A percentile compares a stretch with the other conserved stretches of the same genome.
These are phyloP conservation scores for Philereme vetulata DNA, from an alignment of 2,888 invertebrate genomes.

Conservation along the genomic window DNA sequence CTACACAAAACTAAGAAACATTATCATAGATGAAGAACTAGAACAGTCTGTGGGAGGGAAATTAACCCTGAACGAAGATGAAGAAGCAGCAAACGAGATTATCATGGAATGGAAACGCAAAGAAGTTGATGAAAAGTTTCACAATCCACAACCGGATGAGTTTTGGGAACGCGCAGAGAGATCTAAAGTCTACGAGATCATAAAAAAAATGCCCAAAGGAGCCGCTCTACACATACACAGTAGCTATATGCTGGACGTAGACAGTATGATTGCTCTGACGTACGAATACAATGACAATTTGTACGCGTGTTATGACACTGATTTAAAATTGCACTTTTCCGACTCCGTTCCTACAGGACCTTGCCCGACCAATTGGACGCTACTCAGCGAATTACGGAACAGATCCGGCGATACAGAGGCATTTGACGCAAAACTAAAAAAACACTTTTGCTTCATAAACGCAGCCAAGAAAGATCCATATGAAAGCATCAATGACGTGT, in stretches of 20 bases:
- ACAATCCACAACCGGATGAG: conserved; percentile 79
- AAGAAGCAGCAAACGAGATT: conserved; percentile 79
- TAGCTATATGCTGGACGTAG: conserved; percentile 84
- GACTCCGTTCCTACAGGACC: conserved; percentile 54
- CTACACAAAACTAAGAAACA: conserved; percentile 49
- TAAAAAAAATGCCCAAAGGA: conserved; percentile 90
- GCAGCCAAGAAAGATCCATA: conserved; percentile 65
- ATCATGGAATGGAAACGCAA: conserved; percentile 82
- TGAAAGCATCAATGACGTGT: conserved; percentile 81
- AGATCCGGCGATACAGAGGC: conserved; percentile 61
- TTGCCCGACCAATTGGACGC: conserved; percentile 75
- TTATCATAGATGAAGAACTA: conserved; percentile 69
- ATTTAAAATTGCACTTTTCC: conserved; percentile 67
- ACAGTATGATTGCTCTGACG: conserved; percentile 85
- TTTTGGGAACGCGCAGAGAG: conserved; percentile 84
- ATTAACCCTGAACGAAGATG: conserved; percentile 71
- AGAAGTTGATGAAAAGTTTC: conserved; percentile 78
- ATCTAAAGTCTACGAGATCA: conserved; percentile 87
- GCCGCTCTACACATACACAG: conserved; percentile 88
- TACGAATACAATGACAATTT: conserved; percentile 85
- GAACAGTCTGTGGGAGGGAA: conserved; percentile 76
- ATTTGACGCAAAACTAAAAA: conserved; percentile 81
- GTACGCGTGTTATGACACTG: conserved; percentile 75
- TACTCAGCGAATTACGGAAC: conserved; percentile 74
- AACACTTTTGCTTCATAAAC: conserved; percentile 80